Evolutionary conservation across 2,113 vertebrate genomes (phyloP).

Genomic region (Sitta europaea): DNA sequence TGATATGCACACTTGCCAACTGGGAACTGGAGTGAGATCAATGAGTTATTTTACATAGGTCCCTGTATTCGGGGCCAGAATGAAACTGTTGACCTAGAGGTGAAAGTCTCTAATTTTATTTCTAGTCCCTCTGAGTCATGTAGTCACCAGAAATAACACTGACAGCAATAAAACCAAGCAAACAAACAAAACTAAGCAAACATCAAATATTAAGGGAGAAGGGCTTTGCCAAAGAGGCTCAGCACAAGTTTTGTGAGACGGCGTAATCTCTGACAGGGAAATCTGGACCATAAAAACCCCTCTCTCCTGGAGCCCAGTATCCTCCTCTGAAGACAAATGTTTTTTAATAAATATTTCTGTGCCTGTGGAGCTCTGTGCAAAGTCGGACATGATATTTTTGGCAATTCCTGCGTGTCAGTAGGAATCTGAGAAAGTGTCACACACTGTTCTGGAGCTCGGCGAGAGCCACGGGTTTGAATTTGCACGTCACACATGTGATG

Average conservation of each 20-base stretch:
- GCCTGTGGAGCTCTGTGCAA: constrained; percentile 20
- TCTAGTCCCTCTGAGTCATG: constrained; percentile 47
- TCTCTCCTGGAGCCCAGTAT: background rate
- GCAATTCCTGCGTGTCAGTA: constrained; percentile 17
- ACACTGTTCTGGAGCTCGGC: background rate
- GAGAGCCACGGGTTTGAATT: background rate
- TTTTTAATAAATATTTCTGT: constrained; percentile 27
- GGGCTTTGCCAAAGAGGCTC: constrained; percentile 37
- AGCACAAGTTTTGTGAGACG: background rate
- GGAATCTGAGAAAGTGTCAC: constrained; percentile 47
- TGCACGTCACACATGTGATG: background rate
- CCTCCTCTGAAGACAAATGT: background rate
- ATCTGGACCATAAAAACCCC: background rate
- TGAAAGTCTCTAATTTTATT: constrained; percentile 63
- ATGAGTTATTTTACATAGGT: constrained; percentile 54
- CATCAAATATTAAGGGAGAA: constrained; percentile 35
- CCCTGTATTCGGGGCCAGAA: constrained; percentile 39
- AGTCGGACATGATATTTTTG: constrained; percentile 48
- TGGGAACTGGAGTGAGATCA: constrained; percentile 49
- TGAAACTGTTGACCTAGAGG: constrained; percentile 51
- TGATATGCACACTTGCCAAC: constrained; percentile 35
- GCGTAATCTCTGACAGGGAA: constrained; percentile 19
- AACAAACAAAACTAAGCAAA: constrained; percentile 66
- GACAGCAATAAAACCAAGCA: constrained; percentile 48
- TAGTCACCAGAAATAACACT: constrained; percentile 65